A percentile compares a stretch with the other conserved stretches of the same genome.
phyloP scores from a whole-genome alignment of 2,113 vertebrate species.

The Aldabrachelys gigantea region DNA sequence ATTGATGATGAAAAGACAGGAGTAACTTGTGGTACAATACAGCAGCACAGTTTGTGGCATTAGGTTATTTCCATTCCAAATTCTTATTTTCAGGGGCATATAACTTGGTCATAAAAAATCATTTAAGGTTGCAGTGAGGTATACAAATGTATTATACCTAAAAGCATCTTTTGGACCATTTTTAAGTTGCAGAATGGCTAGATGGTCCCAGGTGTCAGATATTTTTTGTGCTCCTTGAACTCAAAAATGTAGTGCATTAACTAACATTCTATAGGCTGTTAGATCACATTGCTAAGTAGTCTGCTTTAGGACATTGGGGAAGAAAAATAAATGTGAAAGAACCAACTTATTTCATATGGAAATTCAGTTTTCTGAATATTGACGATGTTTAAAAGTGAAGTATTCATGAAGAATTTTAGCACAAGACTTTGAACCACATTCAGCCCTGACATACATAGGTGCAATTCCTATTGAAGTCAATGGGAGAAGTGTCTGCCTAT shows the following conservation, averaged over 20 bases:
- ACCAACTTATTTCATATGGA: not conserved
- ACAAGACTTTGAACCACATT: slow-evolving; percentile 23
- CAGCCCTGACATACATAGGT: not conserved
- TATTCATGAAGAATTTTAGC: slow-evolving; percentile 36
- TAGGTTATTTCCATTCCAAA: slow-evolving; percentile 27
- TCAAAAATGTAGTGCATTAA: not conserved
- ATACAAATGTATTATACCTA: not conserved
- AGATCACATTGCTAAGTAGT: not conserved
- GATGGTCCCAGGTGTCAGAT: not conserved
- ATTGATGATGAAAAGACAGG: not conserved
- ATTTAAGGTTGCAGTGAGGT: slow-evolving; percentile 30
- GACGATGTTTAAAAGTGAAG: slow-evolving; percentile 9
- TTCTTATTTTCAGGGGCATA: slow-evolving; percentile 6
- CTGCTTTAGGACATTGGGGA: not conserved
- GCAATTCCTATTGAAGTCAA: not conserved
- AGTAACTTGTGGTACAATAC: not conserved
- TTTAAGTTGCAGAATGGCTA: slow-evolving; percentile 24
- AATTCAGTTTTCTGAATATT: not conserved
- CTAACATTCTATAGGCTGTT: not conserved
- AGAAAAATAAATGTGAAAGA: slow-evolving; percentile 24
- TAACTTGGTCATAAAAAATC: slow-evolving; percentile 33
- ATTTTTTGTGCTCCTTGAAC: not conserved
- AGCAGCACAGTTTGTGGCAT: not conserved
- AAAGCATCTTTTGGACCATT: not conserved
- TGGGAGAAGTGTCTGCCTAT: not conserved